phyloP scores from a whole-genome alignment of 2,888 invertebrate genomes.

The Noctua comes region DNA sequence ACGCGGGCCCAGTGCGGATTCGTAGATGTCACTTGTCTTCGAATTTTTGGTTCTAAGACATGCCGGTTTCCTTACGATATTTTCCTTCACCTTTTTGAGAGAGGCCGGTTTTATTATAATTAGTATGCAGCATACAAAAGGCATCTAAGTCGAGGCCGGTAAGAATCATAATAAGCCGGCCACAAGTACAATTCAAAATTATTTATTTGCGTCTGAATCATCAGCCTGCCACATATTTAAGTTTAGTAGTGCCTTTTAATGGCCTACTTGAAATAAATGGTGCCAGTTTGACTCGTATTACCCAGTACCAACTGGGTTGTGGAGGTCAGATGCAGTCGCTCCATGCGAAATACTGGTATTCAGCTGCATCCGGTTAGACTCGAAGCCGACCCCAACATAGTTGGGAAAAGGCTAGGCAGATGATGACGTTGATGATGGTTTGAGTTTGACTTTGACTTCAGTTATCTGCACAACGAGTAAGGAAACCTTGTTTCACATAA shows the following conservation, averaged over 20 bases:
- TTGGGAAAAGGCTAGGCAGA: too few species aligned
- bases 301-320: background rate
- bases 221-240: background rate
- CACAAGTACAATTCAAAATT: background rate
- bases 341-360: too few species aligned
- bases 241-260: background rate
- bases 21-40: too few species aligned
- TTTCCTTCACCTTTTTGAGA: background rate
- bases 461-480: background rate
- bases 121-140: background rate
- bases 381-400: too few species aligned
- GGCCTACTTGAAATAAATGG: background rate
- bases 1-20: too few species aligned
- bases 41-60: too few species aligned
- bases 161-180: slow-evolving; percentile 1
- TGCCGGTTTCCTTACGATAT: too few species aligned
- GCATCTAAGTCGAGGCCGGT: slow-evolving; percentile 20
- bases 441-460: background rate
- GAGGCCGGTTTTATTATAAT: background rate
- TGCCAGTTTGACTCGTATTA: background rate
- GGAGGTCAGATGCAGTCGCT: too few species aligned
- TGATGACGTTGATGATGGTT: background rate
- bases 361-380: too few species aligned
- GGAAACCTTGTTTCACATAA: background rate
- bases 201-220: background rate